phyloP scores from a whole-genome alignment of 2,888 invertebrate species.

The Liopterus haemorrhoidalis region DNA sequence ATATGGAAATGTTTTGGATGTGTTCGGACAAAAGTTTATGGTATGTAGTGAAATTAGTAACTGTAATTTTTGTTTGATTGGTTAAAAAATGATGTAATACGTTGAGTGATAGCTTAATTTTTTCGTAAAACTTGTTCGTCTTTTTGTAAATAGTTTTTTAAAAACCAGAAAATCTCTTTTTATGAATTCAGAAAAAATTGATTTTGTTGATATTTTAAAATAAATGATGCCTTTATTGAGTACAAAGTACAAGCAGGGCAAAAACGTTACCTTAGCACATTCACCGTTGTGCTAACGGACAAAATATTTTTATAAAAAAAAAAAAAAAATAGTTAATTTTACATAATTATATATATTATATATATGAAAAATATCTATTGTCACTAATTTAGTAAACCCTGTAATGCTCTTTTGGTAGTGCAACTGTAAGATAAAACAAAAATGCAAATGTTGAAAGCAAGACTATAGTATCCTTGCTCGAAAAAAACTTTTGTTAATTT shows the following conservation, averaged over 20 bases:
- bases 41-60: too few species aligned
- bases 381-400: not conserved
- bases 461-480: constrained; percentile 18
- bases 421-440: not conserved
- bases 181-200: constrained; percentile 10
- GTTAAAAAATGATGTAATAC: not conserved
- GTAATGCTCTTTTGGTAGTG: not conserved
- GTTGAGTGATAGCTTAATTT: not conserved
- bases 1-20: too few species aligned
- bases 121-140: constrained; percentile 9
- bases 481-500: constrained; percentile 21
- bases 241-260: constrained; percentile 44
- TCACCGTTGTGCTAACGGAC: constrained; percentile 37
- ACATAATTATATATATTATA: constrained; percentile 5
- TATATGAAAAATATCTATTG: constrained; percentile 2
- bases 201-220: constrained; percentile 40
- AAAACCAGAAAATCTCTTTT: constrained; percentile 21
- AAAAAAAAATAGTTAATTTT: constrained; percentile 15
- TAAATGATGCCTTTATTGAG: constrained; percentile 46
- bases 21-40: too few species aligned
- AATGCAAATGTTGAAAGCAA: not conserved
- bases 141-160: constrained; percentile 22
- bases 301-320: constrained; percentile 40
- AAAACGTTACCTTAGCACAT: constrained; percentile 23
- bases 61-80: too few species aligned